phyloP scores from a whole-genome alignment of 2,888 invertebrate species.

The Cyclophora albipunctata region DNA sequence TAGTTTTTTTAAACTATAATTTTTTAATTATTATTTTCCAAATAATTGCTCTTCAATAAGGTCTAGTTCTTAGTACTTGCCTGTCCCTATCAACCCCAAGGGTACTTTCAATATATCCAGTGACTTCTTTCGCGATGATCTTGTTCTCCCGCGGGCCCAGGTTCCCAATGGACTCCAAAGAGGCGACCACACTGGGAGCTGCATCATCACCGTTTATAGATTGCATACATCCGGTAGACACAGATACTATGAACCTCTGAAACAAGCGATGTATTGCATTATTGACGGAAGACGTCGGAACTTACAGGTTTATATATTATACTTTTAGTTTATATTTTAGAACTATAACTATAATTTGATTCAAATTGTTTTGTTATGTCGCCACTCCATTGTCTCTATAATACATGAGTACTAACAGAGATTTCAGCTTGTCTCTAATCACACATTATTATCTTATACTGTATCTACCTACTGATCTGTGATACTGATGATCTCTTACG shows the following conservation, averaged over 20 bases:
- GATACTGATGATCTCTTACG: too few relatives aligned
- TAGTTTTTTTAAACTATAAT: too few relatives aligned
- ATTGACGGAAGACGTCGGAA: not conserved
- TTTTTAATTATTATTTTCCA: too few relatives aligned
- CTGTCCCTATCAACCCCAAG: slow-evolving; percentile 39
- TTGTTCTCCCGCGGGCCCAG: slow-evolving; percentile 34
- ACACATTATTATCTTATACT: too few relatives aligned
- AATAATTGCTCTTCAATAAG: too few relatives aligned
- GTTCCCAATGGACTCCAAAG: slow-evolving; percentile 43
- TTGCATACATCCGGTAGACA: slow-evolving; percentile 29
- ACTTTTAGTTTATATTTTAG: too few relatives aligned
- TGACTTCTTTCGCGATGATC: slow-evolving; percentile 36
- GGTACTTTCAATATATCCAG: slow-evolving; percentile 39
- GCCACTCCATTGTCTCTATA: too few relatives aligned
- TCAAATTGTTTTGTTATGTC: too few relatives aligned
- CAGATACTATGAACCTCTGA: slow-evolving; percentile 34
- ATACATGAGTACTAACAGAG: too few relatives aligned
- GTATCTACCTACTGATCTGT: too few relatives aligned
- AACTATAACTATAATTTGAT: too few relatives aligned
- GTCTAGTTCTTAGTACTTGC: slow-evolving; percentile 19
- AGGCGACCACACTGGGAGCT: slow-evolving; percentile 30
- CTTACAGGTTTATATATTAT: not conserved
- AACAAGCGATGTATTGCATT: slow-evolving; percentile 1
- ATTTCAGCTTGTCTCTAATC: too few relatives aligned
- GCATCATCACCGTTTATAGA: slow-evolving; percentile 21